These are phyloP conservation scores for Pipistrellus pipistrellus DNA, from an alignment of 2,797 vertebrate genomes.

Conservation along the genomic window DNA sequence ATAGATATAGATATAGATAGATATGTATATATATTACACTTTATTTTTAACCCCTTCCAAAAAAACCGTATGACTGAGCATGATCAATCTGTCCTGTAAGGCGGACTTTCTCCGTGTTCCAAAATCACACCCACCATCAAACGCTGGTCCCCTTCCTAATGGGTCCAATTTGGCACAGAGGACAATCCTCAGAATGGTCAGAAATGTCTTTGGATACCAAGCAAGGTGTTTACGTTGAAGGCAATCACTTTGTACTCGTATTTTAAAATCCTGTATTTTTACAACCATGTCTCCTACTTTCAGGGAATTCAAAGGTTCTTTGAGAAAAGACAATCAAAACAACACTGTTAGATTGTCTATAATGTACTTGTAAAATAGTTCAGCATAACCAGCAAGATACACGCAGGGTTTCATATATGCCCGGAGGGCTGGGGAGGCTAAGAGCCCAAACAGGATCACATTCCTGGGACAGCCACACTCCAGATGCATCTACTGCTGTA, in stretches of 20 bases:
- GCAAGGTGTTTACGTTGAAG: not conserved
- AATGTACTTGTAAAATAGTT: not conserved
- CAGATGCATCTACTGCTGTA: not conserved
- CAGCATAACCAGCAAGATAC: not conserved
- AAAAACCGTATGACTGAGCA: not conserved
- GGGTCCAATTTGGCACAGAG: not conserved
- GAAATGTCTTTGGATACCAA: not conserved
- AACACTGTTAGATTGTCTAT: not conserved
- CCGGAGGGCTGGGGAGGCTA: not conserved
- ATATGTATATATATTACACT: too few species aligned
- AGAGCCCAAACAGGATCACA: not conserved
- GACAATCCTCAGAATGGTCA: not conserved
- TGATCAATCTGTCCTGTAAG: not conserved
- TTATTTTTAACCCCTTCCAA: not conserved
- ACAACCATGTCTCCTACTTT: not conserved
- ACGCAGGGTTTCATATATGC: not conserved
- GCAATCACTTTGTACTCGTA: not conserved
- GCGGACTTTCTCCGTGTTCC: not conserved
- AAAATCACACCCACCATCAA: not conserved
- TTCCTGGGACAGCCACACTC: not conserved
- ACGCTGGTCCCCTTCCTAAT: not conserved
- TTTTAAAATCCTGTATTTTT: not conserved
- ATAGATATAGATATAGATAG: too few species aligned
- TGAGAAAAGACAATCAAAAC: not conserved
- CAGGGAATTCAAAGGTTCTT: not conserved